Evolutionary conservation across 2,797 vertebrate species (phyloP), one percentile per base, ranked within the genome.

Genomic region (Enteromius afrohamiltoni): DNA sequence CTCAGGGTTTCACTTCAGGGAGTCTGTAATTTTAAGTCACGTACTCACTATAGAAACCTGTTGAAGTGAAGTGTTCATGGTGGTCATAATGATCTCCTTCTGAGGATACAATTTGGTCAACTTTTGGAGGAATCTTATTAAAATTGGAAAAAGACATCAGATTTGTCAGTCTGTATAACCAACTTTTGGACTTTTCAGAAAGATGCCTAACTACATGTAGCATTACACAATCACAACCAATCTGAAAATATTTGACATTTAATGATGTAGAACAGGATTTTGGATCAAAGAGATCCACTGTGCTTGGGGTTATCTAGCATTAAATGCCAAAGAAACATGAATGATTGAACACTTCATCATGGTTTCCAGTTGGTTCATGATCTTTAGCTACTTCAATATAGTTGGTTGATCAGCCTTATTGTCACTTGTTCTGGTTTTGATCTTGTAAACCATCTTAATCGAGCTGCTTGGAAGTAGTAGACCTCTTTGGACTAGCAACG

Each of bases 21-120:
- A 53, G 26, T 69, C 11, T 81, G 71, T 51, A n/a, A 81, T 45
- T 51, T 75, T 37, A 75, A 65, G 60, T 71, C 53, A 68, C 6
- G 17, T 17, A 67, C 49, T 68, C 42, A 0, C 70, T 1, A 1
- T 45, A 77, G 49, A 77, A 55, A 17, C 69, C 49, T 74, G 21
- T 73, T 73, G n/a, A 64, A 64, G 13, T 45, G n/a, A 58, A 80
- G 19, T 17, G 3, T 55, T 45, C 31, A 31, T 31, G 47, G 73
- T 55, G 80, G 34, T 55, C 62, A 31, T 53, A 53, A 74, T 75
- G 70, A 73, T 53, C n/a, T 42, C 49, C 49, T 55, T 55, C 62
- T 67, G 31, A 40, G 17, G 8, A 34, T 21, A 49, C 21, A 37
- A 13, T 80, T 5, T 45, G 17, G 11, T 7, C 23, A 34, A 31